Evolutionary conservation across 2,888 invertebrate genomes (phyloP), one percentile per base, ranked within the genome.

Genomic region (Blastobasis adustella): DNA sequence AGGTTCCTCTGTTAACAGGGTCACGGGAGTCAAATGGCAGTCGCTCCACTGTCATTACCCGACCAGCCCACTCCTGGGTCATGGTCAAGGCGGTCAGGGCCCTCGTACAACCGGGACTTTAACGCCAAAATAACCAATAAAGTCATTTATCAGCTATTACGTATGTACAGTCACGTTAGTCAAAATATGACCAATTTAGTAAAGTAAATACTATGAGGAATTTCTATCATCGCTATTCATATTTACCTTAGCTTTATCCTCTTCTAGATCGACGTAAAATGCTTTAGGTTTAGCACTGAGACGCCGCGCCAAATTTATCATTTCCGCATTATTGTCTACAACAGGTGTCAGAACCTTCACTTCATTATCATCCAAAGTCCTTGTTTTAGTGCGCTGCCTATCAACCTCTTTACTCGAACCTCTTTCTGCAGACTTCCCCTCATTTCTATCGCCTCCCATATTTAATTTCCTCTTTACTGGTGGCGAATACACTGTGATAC

Each of bases 291-390:
- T 73, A 2, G 85, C 87, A 0, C 52, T 63, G 2, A 88, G 57
- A 45, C 70, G 76, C 5, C 63, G 59, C 0, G 77, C 59, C 43
- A 85, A 61, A 59, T 82, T 82, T 4, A 71, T 51, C 82, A 88
- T 82, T 60, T 79, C 80, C 0, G 56, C 63, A 57, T 87, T 88
- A 65, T 84, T 85, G 51, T 85, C 80, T 0, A 82, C 68, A 0
- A 53, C 64, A 1, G 73, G 58, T 3, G 68, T 85, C 7, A 87
- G 58, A 0, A 86, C 63, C 58, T 84, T 87, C 0, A 85, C 80
- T 70, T 89, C 89, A 53, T 73, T 66, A 8, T 85, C 83, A n/a
- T 78, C 69, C 37, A 89, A 60, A 0, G 89, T 89, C 48, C 87
- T 75, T 0, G 91, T 81, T 61, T 83, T 81, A 2, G 79, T 71